These are phyloP conservation scores for Aurelia aurita DNA, from an alignment of 30 jellyfish, hydroid and myxozoan species.

Conservation along the genomic window DNA sequence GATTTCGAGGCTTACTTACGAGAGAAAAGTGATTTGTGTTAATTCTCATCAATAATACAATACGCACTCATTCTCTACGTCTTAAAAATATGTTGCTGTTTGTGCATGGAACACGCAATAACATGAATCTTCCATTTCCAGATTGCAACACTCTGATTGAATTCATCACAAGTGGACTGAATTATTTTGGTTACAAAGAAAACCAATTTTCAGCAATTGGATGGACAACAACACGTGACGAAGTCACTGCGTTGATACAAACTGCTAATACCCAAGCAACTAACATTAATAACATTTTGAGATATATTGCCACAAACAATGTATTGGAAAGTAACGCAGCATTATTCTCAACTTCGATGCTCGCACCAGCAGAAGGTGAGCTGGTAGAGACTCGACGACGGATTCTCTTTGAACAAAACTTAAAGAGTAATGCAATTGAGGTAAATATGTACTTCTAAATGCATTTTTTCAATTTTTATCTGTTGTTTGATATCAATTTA, in stretches of 20 bases:
- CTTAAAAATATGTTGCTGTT: too few relatives aligned
- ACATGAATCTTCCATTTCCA: not conserved
- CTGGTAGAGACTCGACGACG: not conserved
- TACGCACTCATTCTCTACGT: too few relatives aligned
- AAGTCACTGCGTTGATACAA: not conserved
- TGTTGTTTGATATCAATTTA: too few relatives aligned
- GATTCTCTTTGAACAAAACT: not conserved
- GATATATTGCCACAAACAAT: not conserved
- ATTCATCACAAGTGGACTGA: constrained; percentile 4
- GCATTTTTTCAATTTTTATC: too few relatives aligned
- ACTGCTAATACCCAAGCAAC: constrained; percentile 4
- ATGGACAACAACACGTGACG: constrained; percentile 3
- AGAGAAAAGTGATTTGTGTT: too few relatives aligned
- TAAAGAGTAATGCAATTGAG: not conserved
- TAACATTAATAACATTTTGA: not conserved
- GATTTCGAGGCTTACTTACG: too few relatives aligned
- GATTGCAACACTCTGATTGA: not conserved
- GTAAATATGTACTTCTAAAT: not conserved
- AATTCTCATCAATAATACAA: too few relatives aligned
- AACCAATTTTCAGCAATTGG: constrained; percentile 13
- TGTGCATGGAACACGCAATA: too few relatives aligned
- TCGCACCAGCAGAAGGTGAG: not conserved
- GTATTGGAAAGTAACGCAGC: not conserved
- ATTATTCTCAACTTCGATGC: not conserved
- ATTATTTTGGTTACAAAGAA: constrained; percentile 14